Base-by-base conservation (phyloP, 2,113 vertebrate genomes). In the Oreochromis tanganicae region DNA sequence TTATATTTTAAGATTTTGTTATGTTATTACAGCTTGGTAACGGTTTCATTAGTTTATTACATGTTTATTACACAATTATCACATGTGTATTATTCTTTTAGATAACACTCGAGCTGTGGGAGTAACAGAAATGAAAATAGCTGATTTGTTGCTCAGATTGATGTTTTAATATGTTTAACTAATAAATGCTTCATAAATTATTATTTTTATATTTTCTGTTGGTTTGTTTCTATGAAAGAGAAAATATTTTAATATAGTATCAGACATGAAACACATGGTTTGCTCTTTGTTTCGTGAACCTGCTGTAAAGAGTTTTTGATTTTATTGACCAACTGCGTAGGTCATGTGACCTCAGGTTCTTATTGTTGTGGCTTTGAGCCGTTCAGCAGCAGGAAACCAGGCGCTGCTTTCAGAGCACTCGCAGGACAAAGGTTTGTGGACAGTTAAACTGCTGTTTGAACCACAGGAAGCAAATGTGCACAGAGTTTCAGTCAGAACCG, bases 401-500 rank as follows among this genome's bases (percentile, higher is more conserved):
- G 21, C 3, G 3, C 17, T 3, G 24, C 16, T 32, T 50, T 29
- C 8, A 75, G 68, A 75, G 41, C n/a, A 5, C 68, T 43, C 21
- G 1, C 43, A 75, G 27, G 27, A 50, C 73, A 78, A 52, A 78
- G 13, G 27, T 78, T 32, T 78, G 73, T 78, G 46, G 73, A 78
- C 73, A 78, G 73, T 52, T 52, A 78, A 78, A 52, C 73, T 78
- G 73, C 73, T 75, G 71, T 48, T 32, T 29, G 24, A 75, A 75
- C 24, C 71, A 29, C 71, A 75, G 71, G 71, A 75, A 75, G 24
- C 43, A 75, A 75, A 75, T 16, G 9, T 29, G 14, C 43, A 75
- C 14, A 71, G 41, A 75, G 21, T 9, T 75, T 75, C 24, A 48
- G 24, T 50, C 71, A 75, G 43, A 48, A 50, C 71, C 24, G 16